A percentile compares a stretch with the other conserved stretches of the same genome.
Conservation (phyloP, 2,113 vertebrate species). For the Callipepla squamata region DNA sequence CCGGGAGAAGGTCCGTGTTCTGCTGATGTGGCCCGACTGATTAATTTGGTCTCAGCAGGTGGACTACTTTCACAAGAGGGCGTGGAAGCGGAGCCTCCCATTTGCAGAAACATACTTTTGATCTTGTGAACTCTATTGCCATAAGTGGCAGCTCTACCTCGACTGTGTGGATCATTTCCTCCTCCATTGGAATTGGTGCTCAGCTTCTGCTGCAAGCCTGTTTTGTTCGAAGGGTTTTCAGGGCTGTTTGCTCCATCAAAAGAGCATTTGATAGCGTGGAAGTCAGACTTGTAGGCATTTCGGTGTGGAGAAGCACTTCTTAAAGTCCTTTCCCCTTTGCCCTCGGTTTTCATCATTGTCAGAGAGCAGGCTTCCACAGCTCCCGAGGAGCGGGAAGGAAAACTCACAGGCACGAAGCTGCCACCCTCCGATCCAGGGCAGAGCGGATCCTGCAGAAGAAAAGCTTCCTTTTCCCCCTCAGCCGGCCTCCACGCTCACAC, state of each 20-base stretch:
- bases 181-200: conserved; percentile 83
- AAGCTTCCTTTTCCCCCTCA: not conserved
- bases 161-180: conserved; percentile 80
- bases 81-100: conserved; percentile 83
- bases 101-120: conserved; percentile 92
- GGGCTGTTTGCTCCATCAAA: conserved; percentile 86
- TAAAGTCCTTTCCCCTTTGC: conserved; percentile 88
- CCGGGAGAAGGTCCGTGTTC: conserved; percentile 76
- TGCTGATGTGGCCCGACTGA: conserved; percentile 23
- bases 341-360: conserved; percentile 91
- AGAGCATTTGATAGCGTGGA: conserved; percentile 91
- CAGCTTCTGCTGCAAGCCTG: conserved; percentile 67
- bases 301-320: conserved; percentile 92
- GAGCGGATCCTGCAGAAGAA: not conserved
- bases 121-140: conserved; percentile 92
- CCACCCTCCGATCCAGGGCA: not conserved
- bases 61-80: conserved; percentile 78
- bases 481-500: not conserved
- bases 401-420: conserved; percentile 22
- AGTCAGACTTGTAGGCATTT: conserved; percentile 92
- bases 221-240: conserved; percentile 71
- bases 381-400: not conserved
- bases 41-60: conserved; percentile 78
- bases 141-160: conserved; percentile 86
- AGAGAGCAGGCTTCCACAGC: not conserved